phyloP scores from a whole-genome alignment of 2,888 invertebrate species.

The Chrysotoxum bicinctum region DNA sequence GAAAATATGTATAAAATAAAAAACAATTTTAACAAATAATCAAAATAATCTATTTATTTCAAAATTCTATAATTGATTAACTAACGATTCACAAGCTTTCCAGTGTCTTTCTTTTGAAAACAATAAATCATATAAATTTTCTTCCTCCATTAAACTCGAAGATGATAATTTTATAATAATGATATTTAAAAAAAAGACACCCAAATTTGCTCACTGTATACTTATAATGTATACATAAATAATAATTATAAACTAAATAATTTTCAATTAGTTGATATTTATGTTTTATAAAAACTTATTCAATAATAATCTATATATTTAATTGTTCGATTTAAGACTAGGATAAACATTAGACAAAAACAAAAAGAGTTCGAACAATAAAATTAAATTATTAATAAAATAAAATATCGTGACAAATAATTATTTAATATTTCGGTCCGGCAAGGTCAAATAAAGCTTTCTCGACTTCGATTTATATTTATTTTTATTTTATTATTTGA shows the following conservation, averaged over 20 bases:
- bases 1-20: too few species aligned
- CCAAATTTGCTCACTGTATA: background rate
- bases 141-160: background rate
- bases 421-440: conserved; percentile 49
- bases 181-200: background rate
- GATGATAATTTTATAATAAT: background rate
- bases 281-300: conserved; percentile 58
- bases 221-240: background rate
- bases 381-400: conserved; percentile 14
- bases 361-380: conserved; percentile 16
- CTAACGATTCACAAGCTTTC: background rate
- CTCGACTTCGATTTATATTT: background rate
- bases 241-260: conserved; percentile 6
- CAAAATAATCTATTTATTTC: conserved; percentile 1
- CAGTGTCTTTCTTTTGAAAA: background rate
- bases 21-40: background rate
- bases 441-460: conserved; percentile 21
- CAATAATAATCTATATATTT: conserved; percentile 33
- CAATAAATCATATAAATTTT: background rate
- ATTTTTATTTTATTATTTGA: background rate
- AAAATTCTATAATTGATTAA: background rate
- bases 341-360: conserved; percentile 51
- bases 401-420: background rate
- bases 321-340: conserved; percentile 63
- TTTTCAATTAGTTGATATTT: background rate